Conservation (phyloP, 2,113 vertebrate genomes). For the Ailurus styani region DNA sequence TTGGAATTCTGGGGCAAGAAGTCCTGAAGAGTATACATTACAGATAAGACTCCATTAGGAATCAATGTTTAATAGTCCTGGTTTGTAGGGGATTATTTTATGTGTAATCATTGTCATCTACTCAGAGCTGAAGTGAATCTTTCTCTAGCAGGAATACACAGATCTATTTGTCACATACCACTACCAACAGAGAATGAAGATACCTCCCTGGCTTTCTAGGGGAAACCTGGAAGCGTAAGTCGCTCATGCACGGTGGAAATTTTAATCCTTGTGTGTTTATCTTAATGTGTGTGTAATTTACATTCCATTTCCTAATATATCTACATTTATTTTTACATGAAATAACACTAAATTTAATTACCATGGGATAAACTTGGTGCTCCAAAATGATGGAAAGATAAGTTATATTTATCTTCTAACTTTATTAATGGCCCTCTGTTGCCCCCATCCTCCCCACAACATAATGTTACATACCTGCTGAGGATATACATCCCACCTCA, state of each 20-base stretch:
- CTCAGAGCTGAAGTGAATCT: not conserved
- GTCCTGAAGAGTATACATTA: not conserved
- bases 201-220: not conserved
- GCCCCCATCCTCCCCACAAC: no score
- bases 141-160: not conserved
- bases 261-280: not conserved
- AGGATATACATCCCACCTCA: not conserved
- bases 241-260: not conserved
- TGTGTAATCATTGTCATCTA: not conserved
- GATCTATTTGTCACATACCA: no score
- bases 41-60: not conserved
- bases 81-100: not conserved
- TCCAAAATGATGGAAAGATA: not conserved
- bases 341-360: not conserved
- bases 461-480: rapidly evolving
- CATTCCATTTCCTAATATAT: not conserved
- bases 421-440: not conserved
- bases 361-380: not conserved
- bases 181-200: not conserved
- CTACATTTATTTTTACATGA: not conserved
- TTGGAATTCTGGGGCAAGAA: not conserved
- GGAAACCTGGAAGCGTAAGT: not conserved
- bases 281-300: not conserved
- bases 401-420: not conserved
- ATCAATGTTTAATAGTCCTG: not conserved